Evolutionary conservation across 1,140 invertebrate genomes (phyloP).

Genomic region (Hestina assimilis): DNA sequence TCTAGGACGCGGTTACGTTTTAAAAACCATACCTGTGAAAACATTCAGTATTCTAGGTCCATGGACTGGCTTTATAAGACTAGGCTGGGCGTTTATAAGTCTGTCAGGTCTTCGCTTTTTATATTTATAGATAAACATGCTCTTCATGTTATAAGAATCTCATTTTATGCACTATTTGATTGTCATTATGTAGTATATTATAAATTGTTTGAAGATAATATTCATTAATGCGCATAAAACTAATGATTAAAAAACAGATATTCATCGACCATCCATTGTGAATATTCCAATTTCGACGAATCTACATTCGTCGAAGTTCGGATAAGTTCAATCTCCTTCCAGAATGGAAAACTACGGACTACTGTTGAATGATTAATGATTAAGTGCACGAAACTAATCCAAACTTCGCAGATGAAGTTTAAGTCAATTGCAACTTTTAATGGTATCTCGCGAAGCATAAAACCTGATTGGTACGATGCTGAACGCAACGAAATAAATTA

Average conservation of each 20-base stretch:
- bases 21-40: too few relatives aligned
- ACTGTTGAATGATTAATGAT: slow-evolving; percentile 13
- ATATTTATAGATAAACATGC: too few relatives aligned
- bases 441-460: slow-evolving; percentile 14
- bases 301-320: neutral
- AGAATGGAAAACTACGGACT: neutral
- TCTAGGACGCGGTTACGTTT: too few relatives aligned
- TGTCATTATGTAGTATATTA: too few relatives aligned
- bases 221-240: too few relatives aligned
- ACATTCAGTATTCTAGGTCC: too few relatives aligned
- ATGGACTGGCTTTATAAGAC: too few relatives aligned
- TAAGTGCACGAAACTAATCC: slow-evolving; percentile 4
- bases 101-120: too few relatives aligned
- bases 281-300: slow-evolving; percentile 1
- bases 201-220: too few relatives aligned
- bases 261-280: neutral
- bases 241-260: neutral
- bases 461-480: neutral
- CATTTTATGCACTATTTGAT: too few relatives aligned
- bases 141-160: too few relatives aligned
- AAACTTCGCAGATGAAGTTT: slow-evolving; percentile 19
- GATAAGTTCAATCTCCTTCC: neutral
- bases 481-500: neutral
- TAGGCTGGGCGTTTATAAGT: too few relatives aligned
- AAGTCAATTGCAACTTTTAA: slow-evolving; percentile 57